Evolutionary conservation across 2,113 vertebrate genomes (phyloP), one percentile per base, ranked within the genome.

Genomic region (Siniperca knerii): DNA sequence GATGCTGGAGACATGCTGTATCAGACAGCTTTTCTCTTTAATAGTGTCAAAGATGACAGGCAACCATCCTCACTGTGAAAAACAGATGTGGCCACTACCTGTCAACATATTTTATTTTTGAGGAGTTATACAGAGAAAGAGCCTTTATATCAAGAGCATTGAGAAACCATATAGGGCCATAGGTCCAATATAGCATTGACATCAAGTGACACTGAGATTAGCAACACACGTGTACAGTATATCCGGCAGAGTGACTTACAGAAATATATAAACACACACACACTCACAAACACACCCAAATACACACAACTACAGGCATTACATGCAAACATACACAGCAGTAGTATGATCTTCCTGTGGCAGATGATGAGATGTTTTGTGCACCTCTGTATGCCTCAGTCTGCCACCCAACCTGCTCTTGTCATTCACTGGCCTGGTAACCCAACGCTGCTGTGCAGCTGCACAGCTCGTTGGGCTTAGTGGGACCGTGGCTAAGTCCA

Each of bases 341-440:
- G 65, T 16, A 81, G 67, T 23, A 48, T 71, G 67, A 72, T 64
- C 85, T 61, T 83, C 75, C 76, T 82, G 81, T 68, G 48, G 65
- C 75, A 74, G 81, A 82, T 69, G 82, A 78, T 46, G 54, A 62
- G 70, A 87, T 87, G 84, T 91, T 87, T 85, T 82, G 80, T 91
- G 88, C 89, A 92, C 92, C 92, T 94, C 93, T 91, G 92, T 90
- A 82, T 83, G 83, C 72, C 57, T 83, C 82, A 62, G 82, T 76
- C 70, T 88, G 83, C 73, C 73, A 73, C 68, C 81, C 90, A 95
- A 96, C 94, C 95, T 96, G 95, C 91, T 92, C 92, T 92, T 96
- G 95, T 96, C 95, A 95, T 95, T 96, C 95, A 95, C 88, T 66
- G 67, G 75, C 44, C 68, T 82, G 86, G 95, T 95, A 96, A 96